These are phyloP conservation scores for Lytechinus variegatus DNA, from an alignment of 35 echinoderm and acorn worm species.

Conservation along the genomic window DNA sequence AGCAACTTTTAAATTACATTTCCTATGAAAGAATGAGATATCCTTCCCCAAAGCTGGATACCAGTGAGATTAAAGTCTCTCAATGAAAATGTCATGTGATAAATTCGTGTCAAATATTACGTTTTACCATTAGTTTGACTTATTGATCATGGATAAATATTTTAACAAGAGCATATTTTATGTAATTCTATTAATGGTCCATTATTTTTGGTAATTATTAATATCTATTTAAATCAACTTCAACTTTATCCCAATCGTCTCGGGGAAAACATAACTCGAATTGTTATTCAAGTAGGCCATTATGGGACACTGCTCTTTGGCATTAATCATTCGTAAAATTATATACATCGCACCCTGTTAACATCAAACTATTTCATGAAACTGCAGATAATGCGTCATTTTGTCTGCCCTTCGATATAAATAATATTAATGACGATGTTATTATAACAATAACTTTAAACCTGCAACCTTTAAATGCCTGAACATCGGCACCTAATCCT, in stretches of 20 bases:
- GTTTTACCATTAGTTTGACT: background rate
- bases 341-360: no score
- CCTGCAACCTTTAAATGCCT: no score
- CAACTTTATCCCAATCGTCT: background rate
- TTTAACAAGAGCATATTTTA: background rate
- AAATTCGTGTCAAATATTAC: background rate
- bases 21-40: background rate
- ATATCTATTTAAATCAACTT: background rate
- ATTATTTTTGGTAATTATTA: background rate
- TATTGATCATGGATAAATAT: background rate
- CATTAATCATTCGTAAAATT: no score
- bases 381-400: no score
- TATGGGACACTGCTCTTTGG: no score
- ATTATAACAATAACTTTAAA: no score
- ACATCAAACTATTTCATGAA: no score
- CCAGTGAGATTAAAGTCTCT: background rate
- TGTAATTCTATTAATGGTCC: no score
- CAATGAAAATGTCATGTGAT: background rate
- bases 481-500: no score
- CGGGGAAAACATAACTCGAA: background rate
- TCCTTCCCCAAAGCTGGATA: background rate
- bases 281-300: no score
- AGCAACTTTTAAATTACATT: background rate
- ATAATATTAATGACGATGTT: no score
- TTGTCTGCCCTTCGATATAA: no score